A percentile compares a stretch with the other conserved stretches of the same genome.
These are phyloP conservation scores for Nematolebias whitei DNA, from an alignment of 2,113 vertebrate genomes.

Conservation along the genomic window DNA sequence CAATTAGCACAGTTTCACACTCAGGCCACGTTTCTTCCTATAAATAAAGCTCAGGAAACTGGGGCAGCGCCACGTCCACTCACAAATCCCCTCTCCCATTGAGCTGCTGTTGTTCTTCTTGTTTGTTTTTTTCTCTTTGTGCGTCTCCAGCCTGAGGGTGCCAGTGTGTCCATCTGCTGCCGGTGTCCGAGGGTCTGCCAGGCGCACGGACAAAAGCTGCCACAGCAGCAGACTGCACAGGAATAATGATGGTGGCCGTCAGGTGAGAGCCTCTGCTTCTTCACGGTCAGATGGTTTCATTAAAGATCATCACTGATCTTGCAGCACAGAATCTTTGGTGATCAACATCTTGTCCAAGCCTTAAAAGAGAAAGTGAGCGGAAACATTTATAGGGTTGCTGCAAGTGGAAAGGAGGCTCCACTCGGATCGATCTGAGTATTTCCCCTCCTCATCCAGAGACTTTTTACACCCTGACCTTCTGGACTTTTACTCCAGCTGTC, in stretches of 20 bases:
- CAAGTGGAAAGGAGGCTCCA: background rate
- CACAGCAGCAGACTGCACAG: conserved; percentile 31
- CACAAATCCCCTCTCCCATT: conserved; percentile 15
- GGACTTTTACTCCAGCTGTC: conserved; percentile 29
- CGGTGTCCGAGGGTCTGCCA: conserved; percentile 45
- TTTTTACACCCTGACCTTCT: conserved; percentile 33
- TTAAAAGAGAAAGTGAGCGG: too few species aligned
- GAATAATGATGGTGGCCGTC: conserved; percentile 53
- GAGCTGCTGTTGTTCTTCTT: conserved; percentile 20
- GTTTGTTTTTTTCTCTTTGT: conserved; percentile 16
- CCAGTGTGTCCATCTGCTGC: conserved; percentile 65
- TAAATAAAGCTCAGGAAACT: conserved; percentile 51
- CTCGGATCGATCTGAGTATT: conserved; percentile 50
- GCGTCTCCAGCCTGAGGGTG: conserved; percentile 27
- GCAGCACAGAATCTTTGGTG: too few species aligned
- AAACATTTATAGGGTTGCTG: too few species aligned
- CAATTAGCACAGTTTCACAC: background rate
- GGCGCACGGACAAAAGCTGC: conserved; percentile 64
- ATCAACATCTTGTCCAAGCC: too few species aligned
- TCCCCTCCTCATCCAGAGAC: conserved; percentile 5
- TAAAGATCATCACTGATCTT: background rate
- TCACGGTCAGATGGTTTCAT: conserved; percentile 40
- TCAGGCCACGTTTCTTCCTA: conserved; percentile 16
- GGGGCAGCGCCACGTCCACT: conserved; percentile 39
- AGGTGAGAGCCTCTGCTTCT: conserved; percentile 31